Evolutionary conservation across 2,797 vertebrate genomes (phyloP).

Genomic region (Notamacropus eugenii): DNA sequence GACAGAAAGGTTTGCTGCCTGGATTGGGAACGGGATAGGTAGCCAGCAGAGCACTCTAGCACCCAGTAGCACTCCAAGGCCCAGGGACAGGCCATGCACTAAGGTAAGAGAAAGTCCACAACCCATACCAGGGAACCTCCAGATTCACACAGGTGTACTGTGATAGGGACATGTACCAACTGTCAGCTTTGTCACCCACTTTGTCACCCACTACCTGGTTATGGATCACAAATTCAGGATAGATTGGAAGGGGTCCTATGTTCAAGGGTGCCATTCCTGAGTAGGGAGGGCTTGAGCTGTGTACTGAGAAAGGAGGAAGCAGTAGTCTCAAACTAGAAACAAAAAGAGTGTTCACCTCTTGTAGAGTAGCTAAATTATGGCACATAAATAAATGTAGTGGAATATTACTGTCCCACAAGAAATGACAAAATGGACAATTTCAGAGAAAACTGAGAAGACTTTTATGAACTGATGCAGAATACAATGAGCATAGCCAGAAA

Average conservation of each 20-base stretch:
- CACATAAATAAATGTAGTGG: neutral
- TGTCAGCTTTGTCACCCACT: neutral
- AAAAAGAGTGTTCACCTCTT: neutral
- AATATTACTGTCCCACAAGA: neutral
- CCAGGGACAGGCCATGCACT: neutral
- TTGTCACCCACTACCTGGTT: neutral
- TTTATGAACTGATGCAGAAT: neutral
- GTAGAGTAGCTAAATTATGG: neutral
- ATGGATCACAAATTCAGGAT: neutral
- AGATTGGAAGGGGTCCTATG: neutral
- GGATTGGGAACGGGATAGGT: neutral
- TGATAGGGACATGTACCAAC: neutral
- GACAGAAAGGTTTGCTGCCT: neutral
- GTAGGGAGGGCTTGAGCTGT: neutral
- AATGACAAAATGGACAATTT: neutral
- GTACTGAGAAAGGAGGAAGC: neutral
- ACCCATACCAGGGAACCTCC: too few relatives aligned
- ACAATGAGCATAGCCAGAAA: neutral
- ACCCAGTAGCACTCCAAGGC: neutral
- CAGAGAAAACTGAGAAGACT: neutral
- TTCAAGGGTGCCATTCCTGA: neutral
- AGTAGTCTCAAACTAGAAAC: neutral
- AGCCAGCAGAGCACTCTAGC: neutral
- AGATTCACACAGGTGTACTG: neutral
- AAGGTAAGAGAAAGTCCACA: neutral